Evolutionary conservation across 2,113 vertebrate species (phyloP), one percentile per base, ranked within the genome.

Genomic region (Corythaixoides concolor): DNA sequence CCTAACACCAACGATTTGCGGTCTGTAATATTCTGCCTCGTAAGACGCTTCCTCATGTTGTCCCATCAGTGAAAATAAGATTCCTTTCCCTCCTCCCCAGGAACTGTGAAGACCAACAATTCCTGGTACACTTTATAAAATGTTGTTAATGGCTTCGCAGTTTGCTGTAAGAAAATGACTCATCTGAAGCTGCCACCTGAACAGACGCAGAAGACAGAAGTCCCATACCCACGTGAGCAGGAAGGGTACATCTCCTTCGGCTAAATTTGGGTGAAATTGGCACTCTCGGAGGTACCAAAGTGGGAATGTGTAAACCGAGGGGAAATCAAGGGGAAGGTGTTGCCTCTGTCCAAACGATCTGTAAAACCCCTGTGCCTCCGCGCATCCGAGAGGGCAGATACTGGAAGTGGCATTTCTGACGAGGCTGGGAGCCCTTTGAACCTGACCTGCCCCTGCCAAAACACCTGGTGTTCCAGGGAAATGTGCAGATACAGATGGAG

Each of bases 241-340:
- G 21, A 30, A 45, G n/a, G 49, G 7, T 5, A 5, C 4, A 0
- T 12, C 35, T 43, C 32, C 62, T 37, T 2, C 74, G 18, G 56
- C 63, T 21, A 1, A 41, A 10, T 2, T 6, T 2, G n/a, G 45
- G 16, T 12, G 27, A 7, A 28, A 49, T 26, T 7, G 30, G 24
- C 30, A 22, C 50, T 1, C 15, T 5, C 0, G 1, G 2, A 3
- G 22, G 33, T 5, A 12, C 59, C 22, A 3, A 43, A 45, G 70
- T 1, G 18, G 22, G 82, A n/a, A 41, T 2, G 32, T 3, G 35
- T 35, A 39, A 32, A 30, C 21, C 52, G 2, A 18, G 72, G 14
- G 81, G 63, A 37, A 37, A 21, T n/a, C 47, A 9, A 55, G 28
- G 47, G 56, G 17, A 24, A 79, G 47, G 45, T 4, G 37, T 14